phyloP scores from a whole-genome alignment of 2,113 vertebrate genomes.

The Felis chaus region DNA sequence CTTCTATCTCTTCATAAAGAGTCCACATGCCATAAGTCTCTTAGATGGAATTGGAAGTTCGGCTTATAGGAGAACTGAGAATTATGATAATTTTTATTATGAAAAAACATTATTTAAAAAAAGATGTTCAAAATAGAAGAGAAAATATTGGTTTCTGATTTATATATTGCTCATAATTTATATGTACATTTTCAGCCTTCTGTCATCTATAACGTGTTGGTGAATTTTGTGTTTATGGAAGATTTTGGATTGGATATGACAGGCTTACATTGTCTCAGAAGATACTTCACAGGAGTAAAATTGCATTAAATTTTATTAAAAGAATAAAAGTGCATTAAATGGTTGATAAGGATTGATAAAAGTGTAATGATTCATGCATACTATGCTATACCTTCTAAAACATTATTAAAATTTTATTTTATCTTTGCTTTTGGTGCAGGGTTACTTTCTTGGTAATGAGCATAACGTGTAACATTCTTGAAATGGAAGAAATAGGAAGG shows the following conservation, averaged over 20 bases:
- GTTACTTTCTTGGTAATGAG: not conserved
- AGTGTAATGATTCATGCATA: not conserved
- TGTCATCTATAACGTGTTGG: not conserved
- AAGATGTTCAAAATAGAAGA: not conserved
- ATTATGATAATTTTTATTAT: not conserved
- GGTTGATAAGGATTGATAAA: not conserved
- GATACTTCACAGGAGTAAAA: not conserved
- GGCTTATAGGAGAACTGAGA: not conserved
- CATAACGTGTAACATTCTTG: not conserved
- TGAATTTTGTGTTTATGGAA: not conserved
- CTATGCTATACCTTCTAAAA: not conserved
- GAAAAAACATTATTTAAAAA: not conserved
- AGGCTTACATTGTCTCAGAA: not conserved
- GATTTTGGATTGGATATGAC: not conserved
- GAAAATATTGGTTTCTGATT: not conserved
- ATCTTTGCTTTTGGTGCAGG: not conserved
- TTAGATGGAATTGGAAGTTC: not conserved
- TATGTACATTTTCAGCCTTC: constrained; percentile 17
- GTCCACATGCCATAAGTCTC: not conserved
- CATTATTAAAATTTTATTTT: not conserved
- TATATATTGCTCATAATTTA: not conserved
- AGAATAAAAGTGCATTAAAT: not conserved
- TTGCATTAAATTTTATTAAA: not conserved
- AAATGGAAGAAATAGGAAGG: not conserved
- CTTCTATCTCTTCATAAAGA: not conserved